phyloP scores from a whole-genome alignment of 2,888 invertebrate genomes.

The Cryptus armator region DNA sequence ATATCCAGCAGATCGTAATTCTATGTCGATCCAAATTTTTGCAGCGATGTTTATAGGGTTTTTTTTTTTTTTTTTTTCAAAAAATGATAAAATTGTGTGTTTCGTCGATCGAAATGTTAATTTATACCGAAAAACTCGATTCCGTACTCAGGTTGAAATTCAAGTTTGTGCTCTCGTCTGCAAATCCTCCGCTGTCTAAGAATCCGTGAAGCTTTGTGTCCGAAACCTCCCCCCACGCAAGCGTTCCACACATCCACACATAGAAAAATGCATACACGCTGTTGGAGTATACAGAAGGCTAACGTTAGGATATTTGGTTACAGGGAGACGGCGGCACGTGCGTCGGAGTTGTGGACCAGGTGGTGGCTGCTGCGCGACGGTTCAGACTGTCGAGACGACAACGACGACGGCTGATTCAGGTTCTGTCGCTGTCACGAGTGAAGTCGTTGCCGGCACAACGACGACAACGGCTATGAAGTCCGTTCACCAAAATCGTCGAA shows the following conservation, averaged over 20 bases:
- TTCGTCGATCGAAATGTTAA: too few species aligned
- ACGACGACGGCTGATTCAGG: conserved; percentile 46
- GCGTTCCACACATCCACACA: background rate
- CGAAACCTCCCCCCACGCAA: background rate
- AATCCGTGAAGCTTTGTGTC: background rate
- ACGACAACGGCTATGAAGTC: conserved; percentile 49
- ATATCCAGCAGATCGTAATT: too few species aligned
- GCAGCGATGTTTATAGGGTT: background rate
- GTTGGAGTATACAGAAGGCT: conserved; percentile 1
- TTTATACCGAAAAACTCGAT: background rate
- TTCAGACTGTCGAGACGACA: conserved; percentile 54
- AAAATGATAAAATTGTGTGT: background rate
- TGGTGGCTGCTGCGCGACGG: conserved; percentile 76
- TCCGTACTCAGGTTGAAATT: background rate
- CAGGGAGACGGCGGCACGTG: conserved; percentile 85
- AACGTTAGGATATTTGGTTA: conserved; percentile 80
- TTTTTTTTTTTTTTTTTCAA: background rate
- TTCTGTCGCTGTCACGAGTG: conserved; percentile 26
- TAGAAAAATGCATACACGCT: background rate
- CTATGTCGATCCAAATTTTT: background rate
- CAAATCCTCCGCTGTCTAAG: background rate
- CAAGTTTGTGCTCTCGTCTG: background rate
- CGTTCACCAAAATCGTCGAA: conserved; percentile 35
- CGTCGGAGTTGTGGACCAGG: conserved; percentile 81
- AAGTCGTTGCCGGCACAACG: conserved; percentile 37